A percentile compares a stretch with the other conserved stretches of the same genome.
Conservation (phyloP, 2,888 invertebrate species). For the Acanthacorydalis orientalis region DNA sequence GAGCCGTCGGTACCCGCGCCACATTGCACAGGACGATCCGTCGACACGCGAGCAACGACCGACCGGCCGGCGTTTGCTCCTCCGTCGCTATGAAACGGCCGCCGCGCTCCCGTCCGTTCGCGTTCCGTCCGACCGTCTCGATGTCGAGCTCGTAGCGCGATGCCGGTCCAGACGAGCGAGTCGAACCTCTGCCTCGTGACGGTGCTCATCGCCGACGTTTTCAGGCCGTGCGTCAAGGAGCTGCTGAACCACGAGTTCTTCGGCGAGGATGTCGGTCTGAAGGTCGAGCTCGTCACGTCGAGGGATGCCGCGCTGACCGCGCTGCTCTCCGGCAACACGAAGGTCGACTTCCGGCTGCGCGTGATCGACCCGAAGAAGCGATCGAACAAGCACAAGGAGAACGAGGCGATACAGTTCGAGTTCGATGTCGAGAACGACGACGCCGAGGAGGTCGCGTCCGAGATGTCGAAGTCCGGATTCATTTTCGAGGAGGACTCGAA, state of each 20-base stretch:
- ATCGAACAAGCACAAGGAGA: slow-evolving; percentile 93
- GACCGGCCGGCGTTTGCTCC: too few species aligned
- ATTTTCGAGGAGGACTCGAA: slow-evolving; percentile 91
- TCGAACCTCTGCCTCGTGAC: too few species aligned
- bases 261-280: slow-evolving; percentile 78
- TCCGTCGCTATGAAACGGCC: too few species aligned
- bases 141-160: too few species aligned
- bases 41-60: too few species aligned
- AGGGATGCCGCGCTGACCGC: slow-evolving; percentile 15
- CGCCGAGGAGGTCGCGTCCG: slow-evolving; percentile 84
- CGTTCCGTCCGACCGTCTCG: too few species aligned
- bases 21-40: too few species aligned
- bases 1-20: too few species aligned
- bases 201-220: not conserved
- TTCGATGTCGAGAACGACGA: slow-evolving; percentile 85
- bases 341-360: slow-evolving; percentile 76
- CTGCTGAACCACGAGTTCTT: slow-evolving; percentile 93
- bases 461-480: slow-evolving; percentile 89
- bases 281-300: slow-evolving; percentile 44
- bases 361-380: slow-evolving; percentile 95
- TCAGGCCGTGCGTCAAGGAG: slow-evolving; percentile 80
- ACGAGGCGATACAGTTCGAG: slow-evolving; percentile 98
- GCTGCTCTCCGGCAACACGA: slow-evolving; percentile 41
- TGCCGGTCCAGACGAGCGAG: too few species aligned
- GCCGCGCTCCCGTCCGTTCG: too few species aligned